Evolutionary conservation across 2,888 invertebrate species (phyloP).

Genomic region (Apamea anceps): DNA sequence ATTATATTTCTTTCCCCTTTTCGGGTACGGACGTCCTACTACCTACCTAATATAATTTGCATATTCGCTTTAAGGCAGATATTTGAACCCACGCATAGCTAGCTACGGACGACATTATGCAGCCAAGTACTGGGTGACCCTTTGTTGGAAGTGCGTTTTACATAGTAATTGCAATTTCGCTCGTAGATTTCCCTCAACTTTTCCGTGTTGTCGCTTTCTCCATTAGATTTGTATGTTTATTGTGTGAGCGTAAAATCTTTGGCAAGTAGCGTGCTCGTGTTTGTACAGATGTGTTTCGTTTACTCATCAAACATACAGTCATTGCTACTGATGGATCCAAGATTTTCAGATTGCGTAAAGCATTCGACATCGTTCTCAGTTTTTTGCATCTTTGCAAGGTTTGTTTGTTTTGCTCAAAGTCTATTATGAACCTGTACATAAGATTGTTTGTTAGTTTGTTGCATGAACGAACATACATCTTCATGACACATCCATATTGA

Average conservation of each 20-base stretch:
- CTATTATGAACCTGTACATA: slow-evolving; percentile 7
- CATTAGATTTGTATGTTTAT: slow-evolving; percentile 72
- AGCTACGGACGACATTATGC: slow-evolving; percentile 60
- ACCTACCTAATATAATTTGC: slow-evolving; percentile 80
- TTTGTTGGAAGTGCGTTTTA: slow-evolving; percentile 59
- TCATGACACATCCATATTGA: slow-evolving; percentile 19
- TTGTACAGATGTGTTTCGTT: slow-evolving; percentile 81
- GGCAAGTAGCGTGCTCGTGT: slow-evolving; percentile 73
- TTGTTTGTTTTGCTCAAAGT: slow-evolving; percentile 13
- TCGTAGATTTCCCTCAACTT: slow-evolving; percentile 63
- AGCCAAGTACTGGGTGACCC: slow-evolving; percentile 55
- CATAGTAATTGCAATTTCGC: slow-evolving; percentile 64
- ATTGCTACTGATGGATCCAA: slow-evolving; percentile 72
- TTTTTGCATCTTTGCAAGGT: slow-evolving; percentile 69
- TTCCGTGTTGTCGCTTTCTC: slow-evolving; percentile 70
- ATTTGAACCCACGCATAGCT: slow-evolving; percentile 77
- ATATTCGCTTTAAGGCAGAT: slow-evolving; percentile 80
- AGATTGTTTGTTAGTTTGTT: slow-evolving; percentile 30
- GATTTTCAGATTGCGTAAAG: slow-evolving; percentile 77
- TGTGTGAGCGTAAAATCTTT: slow-evolving; percentile 74
- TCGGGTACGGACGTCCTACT: slow-evolving; percentile 88
- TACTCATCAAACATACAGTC: slow-evolving; percentile 76
- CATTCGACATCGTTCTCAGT: slow-evolving; percentile 64
- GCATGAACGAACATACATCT: background rate
- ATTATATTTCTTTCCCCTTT: slow-evolving; percentile 87